These are phyloP conservation scores for Clarias batrachus DNA, from an alignment of 2,113 vertebrate species.

Conservation along the genomic window DNA sequence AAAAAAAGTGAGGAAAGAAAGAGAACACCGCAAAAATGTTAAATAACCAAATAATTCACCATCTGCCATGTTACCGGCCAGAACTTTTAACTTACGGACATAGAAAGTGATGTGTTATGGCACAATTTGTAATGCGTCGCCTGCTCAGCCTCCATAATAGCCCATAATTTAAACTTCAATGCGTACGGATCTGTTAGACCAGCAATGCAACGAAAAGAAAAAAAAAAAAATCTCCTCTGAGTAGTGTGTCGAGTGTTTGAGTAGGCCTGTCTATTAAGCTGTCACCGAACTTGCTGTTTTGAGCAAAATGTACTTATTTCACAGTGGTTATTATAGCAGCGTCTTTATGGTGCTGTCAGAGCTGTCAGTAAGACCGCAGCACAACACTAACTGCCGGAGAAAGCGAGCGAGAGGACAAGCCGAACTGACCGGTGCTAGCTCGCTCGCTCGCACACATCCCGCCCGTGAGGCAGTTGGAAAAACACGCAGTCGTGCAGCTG, in stretches of 20 bases:
- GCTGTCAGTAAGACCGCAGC: slow-evolving; percentile 38
- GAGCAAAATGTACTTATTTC: slow-evolving; percentile 27
- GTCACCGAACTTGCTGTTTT: slow-evolving; percentile 29
- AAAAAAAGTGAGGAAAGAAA: neutral
- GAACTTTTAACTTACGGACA: neutral
- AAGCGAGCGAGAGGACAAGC: neutral
- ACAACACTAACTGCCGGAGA: neutral
- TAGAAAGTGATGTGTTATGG: slow-evolving; percentile 28
- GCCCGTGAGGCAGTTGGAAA: slow-evolving; percentile 40
- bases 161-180: slow-evolving; percentile 19
- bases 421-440: neutral
- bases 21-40: neutral
- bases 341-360: slow-evolving; percentile 47
- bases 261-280: slow-evolving; percentile 30
- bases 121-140: slow-evolving; percentile 6
- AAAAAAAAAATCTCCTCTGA: slow-evolving; percentile 1
- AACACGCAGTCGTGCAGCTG: slow-evolving; percentile 36
- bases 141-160: slow-evolving; percentile 3
- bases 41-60: slow-evolving; percentile 8
- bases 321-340: slow-evolving; percentile 36
- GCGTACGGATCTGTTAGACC: neutral
- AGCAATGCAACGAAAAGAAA: neutral
- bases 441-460: neutral
- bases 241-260: slow-evolving; percentile 21
- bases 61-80: slow-evolving; percentile 3